Base-by-base conservation (phyloP, 2,797 vertebrate species). In the Pogoniulus pusillus region DNA sequence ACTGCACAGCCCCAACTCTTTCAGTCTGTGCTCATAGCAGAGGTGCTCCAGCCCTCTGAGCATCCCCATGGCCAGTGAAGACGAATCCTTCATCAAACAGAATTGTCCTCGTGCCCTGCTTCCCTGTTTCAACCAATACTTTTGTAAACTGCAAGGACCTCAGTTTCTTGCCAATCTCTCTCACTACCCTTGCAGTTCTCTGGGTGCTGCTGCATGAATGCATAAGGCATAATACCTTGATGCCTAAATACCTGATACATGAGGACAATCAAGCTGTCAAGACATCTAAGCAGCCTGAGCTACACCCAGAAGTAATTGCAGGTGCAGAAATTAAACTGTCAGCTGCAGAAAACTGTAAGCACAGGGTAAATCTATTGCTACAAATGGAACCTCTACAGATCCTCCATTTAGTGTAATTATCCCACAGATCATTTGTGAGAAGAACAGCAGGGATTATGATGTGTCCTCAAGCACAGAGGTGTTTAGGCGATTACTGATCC, bases 281-380 rank as follows among this genome's bases (percentile, higher is more conserved):
- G 69, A 30, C 26, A 59, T 9, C 27, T 16, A 51, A 71, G 69
- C 54, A 88, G 59, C 71, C 26, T 49, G 55, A 84, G 75, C 78
- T 92, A 79, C 87, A 84, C 69, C 75, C 81, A 93, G 58, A 60
- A 87, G 43, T 69, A 88, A 92, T 23, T 71, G 75, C 39, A 41
- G 49, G 58, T 49, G 15, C 34, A 62, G 60, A 88, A 90, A 89
- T 86, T 23, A 72, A 76, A 17, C 27, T 71, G 49, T 27, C 55
- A 54, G 20, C 10, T 13, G 29, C 49, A 87, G 58, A 76, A 80
- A 90, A 45, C 14, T n/a, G 47, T 70, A 68, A 82, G 65, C 37
- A 75, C 51, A 34, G 29, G 24, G 24, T 23, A 73, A 74, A 73
- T 35, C 32, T 63, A 12, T 77, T 76, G 59, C 60, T 86, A 24